Conservation (phyloP, 2,113 vertebrate species). For the Poeciliopsis turrubarensis region DNA sequence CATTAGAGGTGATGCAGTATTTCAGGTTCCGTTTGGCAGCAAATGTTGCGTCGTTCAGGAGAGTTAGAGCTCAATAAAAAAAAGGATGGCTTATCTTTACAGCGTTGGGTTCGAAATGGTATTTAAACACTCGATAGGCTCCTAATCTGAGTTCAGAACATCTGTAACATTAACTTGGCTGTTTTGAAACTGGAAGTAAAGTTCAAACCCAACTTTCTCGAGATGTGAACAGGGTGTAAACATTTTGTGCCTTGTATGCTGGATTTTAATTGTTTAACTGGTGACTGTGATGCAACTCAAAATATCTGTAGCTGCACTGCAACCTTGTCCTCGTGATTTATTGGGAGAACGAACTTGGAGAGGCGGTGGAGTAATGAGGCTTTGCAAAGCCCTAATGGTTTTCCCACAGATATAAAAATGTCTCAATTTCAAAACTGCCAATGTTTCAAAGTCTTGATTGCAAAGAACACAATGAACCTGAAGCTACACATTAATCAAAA, state of each 20-base stretch:
- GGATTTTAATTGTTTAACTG: slow-evolving; percentile 5
- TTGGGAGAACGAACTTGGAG: slow-evolving; percentile 14
- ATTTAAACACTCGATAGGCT: neutral
- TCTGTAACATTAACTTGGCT: neutral
- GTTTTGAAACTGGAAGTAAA: neutral
- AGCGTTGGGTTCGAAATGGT: no score
- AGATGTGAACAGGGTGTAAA: neutral
- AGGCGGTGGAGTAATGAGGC: slow-evolving; percentile 48
- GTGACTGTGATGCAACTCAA: slow-evolving; percentile 23
- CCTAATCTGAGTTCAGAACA: neutral
- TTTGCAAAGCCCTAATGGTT: slow-evolving; percentile 43
- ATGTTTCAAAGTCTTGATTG: slow-evolving; percentile 42
- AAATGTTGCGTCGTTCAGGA: neutral
- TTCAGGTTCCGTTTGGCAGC: neutral
- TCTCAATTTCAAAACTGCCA: slow-evolving; percentile 53
- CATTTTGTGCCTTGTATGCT: neutral
- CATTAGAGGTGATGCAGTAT: neutral
- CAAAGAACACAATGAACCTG: slow-evolving; percentile 36
- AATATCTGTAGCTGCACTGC: slow-evolving; percentile 1
- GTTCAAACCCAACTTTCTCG: slow-evolving; percentile 1
- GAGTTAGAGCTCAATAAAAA: neutral
- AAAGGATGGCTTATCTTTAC: neutral
- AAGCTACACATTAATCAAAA: slow-evolving; percentile 5
- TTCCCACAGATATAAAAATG: slow-evolving; percentile 38
- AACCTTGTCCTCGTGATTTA: slow-evolving; percentile 29